Percentiles rank a stretch among this genome's conserved stretches.
Evolutionary conservation across 1,140 invertebrate genomes (phyloP).

Genomic region (Asbolus verrucosus): DNA sequence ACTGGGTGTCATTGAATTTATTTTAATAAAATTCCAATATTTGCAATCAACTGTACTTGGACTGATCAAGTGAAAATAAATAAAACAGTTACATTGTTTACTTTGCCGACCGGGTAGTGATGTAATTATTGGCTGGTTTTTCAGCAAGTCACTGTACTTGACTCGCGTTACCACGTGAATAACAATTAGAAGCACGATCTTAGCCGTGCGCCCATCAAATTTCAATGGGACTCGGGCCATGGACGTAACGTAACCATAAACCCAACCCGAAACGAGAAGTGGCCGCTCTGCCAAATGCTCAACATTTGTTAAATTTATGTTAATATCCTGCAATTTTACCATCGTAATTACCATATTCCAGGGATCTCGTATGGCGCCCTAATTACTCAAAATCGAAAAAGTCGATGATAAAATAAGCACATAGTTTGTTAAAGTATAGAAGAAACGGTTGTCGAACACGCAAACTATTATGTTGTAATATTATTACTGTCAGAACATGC

Average conservation of each 20-base stretch:
- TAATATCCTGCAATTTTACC: no score
- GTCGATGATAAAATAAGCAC: no score
- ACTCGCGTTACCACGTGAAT: not conserved
- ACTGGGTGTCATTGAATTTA: conserved; percentile 2
- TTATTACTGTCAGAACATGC: conserved; percentile 29
- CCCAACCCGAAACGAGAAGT: no score
- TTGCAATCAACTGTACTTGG: not conserved
- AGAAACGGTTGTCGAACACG: conserved; percentile 52
- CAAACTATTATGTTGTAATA: conserved; percentile 54
- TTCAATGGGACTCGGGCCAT: conserved; percentile 38
- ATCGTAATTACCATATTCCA: no score
- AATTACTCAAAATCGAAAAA: no score
- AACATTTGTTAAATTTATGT: no score
- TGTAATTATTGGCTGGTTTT: not conserved
- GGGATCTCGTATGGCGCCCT: no score
- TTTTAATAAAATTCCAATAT: conserved; percentile 7
- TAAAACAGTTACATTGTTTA: conserved; percentile 11
- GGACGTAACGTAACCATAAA: no score
- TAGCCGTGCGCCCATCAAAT: no score
- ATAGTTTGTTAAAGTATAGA: no score
- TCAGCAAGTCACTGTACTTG: not conserved
- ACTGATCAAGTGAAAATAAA: conserved; percentile 4
- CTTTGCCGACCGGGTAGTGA: conserved; percentile 1
- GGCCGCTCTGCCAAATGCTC: no score
- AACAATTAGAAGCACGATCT: no score